These are phyloP conservation scores for Baccha elongata DNA, from an alignment of 2,888 invertebrate genomes.

Conservation along the genomic window DNA sequence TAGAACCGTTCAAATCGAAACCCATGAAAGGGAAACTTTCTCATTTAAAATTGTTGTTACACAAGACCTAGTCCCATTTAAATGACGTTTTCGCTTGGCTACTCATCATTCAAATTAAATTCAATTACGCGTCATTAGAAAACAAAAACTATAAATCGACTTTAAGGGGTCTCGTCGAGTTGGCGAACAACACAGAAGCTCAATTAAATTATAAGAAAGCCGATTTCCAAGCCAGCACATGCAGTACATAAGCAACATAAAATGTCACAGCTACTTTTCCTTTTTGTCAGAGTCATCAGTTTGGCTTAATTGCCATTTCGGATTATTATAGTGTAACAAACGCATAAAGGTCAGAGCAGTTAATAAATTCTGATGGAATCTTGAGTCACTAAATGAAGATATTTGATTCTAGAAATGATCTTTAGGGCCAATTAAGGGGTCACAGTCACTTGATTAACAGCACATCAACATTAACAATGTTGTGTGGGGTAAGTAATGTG, in stretches of 20 bases:
- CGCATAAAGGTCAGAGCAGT: slow-evolving; percentile 57
- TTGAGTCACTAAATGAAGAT: slow-evolving; percentile 59
- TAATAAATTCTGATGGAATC: slow-evolving; percentile 63
- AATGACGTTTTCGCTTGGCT: slow-evolving; percentile 41
- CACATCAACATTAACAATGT: slow-evolving; percentile 34
- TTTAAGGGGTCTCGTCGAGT: slow-evolving; percentile 5
- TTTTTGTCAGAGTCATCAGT: slow-evolving; percentile 18
- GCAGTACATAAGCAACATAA: neutral
- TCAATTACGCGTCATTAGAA: slow-evolving; percentile 42
- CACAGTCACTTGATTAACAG: slow-evolving; percentile 33
- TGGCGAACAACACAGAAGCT: neutral
- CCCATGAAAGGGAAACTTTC: slow-evolving; percentile 39
- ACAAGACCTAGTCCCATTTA: slow-evolving; percentile 12
- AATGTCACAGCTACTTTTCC: slow-evolving; percentile 15
- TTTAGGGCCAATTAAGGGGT: slow-evolving; percentile 42
- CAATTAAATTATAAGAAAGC: slow-evolving; percentile 49
- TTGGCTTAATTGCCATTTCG: slow-evolving; percentile 62
- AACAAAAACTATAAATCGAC: slow-evolving; percentile 33
- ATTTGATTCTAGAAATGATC: slow-evolving; percentile 60
- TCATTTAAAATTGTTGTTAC: slow-evolving; percentile 36
- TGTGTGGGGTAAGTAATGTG: slow-evolving; percentile 58
- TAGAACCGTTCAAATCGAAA: too few relatives aligned
- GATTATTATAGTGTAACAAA: slow-evolving; percentile 54
- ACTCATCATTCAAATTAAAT: slow-evolving; percentile 46
- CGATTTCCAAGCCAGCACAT: slow-evolving; percentile 17